Conservation (phyloP, 2,113 vertebrate genomes). For the Euleptes europaea region DNA sequence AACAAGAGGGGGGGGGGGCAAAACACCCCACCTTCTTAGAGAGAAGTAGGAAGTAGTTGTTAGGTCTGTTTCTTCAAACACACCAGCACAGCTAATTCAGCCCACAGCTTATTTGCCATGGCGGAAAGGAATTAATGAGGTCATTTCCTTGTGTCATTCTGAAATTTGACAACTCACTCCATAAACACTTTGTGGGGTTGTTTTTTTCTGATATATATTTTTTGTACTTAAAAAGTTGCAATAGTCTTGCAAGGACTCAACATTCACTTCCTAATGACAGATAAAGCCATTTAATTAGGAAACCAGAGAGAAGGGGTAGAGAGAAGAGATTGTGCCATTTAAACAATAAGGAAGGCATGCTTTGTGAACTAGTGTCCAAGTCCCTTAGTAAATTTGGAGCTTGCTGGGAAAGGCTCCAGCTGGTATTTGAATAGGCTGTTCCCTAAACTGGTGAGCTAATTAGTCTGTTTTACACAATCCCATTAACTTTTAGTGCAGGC, state of each 20-base stretch:
- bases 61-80: constrained; percentile 46
- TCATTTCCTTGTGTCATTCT: constrained; percentile 36
- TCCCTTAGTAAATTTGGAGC: not conserved
- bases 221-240: not conserved
- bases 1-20: constrained; percentile 11
- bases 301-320: not conserved
- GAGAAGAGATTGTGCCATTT: not conserved
- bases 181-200: constrained; percentile 17
- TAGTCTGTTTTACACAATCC: constrained; percentile 2
- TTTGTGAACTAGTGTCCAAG: not conserved
- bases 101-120: constrained; percentile 37
- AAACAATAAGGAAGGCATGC: constrained; percentile 12
- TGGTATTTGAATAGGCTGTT: not conserved
- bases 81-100: constrained; percentile 47
- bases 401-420: not conserved
- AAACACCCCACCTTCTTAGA: not conserved
- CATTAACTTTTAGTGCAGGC: not conserved
- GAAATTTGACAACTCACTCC: constrained; percentile 41
- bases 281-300: not conserved
- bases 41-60: constrained; percentile 31
- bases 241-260: not conserved
- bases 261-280: not conserved
- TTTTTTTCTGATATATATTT: not conserved
- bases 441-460: not conserved
- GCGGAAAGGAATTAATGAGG: constrained; percentile 44